Evolutionary conservation across 2,888 invertebrate species (phyloP).

Genomic region (Silvanus unidentatus): DNA sequence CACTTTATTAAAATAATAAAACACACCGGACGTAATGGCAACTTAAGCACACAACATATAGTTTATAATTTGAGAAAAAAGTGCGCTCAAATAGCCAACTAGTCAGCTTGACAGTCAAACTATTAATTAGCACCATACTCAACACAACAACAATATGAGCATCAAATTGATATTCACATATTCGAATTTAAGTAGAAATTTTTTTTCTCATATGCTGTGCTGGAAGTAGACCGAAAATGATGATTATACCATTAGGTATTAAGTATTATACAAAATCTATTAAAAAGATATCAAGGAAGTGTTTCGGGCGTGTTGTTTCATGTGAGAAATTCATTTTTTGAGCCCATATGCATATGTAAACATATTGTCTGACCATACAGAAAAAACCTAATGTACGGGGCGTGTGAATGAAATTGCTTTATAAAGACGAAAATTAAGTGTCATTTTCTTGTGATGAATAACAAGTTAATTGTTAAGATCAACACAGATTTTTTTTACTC

Average conservation of each 20-base stretch:
- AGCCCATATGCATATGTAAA: constrained; percentile 1
- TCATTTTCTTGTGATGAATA: constrained; percentile 23
- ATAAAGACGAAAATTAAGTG: constrained; percentile 23
- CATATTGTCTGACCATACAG: neutral
- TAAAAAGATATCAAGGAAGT: constrained; percentile 30
- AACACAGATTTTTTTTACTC: constrained; percentile 15
- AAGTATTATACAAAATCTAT: constrained; percentile 14
- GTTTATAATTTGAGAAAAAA: constrained; percentile 14
- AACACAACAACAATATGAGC: too few species aligned
- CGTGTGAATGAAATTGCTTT: constrained; percentile 19
- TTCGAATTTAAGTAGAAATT: constrained; percentile 7
- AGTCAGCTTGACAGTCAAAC: too few species aligned
- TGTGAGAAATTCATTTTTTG: constrained; percentile 19
- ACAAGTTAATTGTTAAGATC: constrained; percentile 23
- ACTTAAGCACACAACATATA: constrained; percentile 21
- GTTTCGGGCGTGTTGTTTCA: constrained; percentile 19
- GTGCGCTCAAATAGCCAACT: constrained; percentile 10
- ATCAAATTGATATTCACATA: neutral
- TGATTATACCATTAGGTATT: too few species aligned
- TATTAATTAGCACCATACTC: too few species aligned
- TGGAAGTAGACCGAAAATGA: too few species aligned
- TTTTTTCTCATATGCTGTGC: too few species aligned
- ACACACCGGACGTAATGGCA: constrained; percentile 28
- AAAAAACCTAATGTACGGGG: constrained; percentile 10
- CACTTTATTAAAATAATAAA: constrained; percentile 22